Evolutionary conservation across 2,888 invertebrate species (phyloP), one percentile per base, ranked within the genome.

Genomic region (Melieria picta): DNA sequence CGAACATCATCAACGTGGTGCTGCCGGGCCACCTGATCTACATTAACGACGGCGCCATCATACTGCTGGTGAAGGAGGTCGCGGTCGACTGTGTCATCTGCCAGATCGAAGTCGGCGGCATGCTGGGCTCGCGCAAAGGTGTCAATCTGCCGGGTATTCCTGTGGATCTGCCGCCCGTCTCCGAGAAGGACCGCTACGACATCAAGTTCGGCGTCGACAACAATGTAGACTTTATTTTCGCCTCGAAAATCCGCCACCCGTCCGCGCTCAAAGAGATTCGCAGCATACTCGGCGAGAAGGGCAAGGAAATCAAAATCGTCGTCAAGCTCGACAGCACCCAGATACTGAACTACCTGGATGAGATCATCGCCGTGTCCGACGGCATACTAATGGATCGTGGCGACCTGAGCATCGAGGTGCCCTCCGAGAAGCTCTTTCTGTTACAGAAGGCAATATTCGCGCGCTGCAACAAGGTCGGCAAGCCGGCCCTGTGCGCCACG

Each of bases 281-380:
- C 68, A 84, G 88, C 60, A 91, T 97, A 80, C 90, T 98, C 62
- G 97, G 95, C 7, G 93, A 93, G 47, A 91, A 93, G 84, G 97
- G 97, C 11, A 94, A 93, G 85, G 91, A 94, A 81, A 98, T 99
- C 77, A 90, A 94, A 87, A 93, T 99, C 81, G 96, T 99, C 81
- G 94, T 98, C 76, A 99, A 99, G 88, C 96, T 99, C 80, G 99
- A 99, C 88, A 98, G 98, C 87, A 96, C 97, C 82, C 96, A 98
- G 88, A 97, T 97, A 16, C 91, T 96, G 88, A 89, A 92, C 77
- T 95, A 96, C 86, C 90, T 98, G 68, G 95, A 97, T 83, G 95
- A 96, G 82, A 97, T 99, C 79, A 94, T 98, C 82, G 89, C 89
- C 56, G 95, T 91, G 10, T 93, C 97, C 0, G 99, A 99, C 86